Evolutionary conservation across 2,797 vertebrate species (phyloP), one percentile per base, ranked within the genome.

Genomic region (Bradypodion pumilum): DNA sequence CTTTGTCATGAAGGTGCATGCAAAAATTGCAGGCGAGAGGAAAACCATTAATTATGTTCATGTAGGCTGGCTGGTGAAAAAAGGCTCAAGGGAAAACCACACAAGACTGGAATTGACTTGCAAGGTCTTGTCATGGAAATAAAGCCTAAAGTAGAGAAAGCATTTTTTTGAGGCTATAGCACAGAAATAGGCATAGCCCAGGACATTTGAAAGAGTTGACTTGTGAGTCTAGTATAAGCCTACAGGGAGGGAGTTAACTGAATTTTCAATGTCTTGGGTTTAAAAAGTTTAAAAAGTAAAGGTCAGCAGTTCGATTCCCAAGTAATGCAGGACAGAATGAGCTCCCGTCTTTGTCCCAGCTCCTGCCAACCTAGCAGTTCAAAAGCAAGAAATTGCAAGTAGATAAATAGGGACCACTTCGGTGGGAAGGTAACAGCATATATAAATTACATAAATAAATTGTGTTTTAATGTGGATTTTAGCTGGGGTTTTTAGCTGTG

Each of bases 1-100:
- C 93, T 89, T 90, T 92, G 92, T 84, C 89, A 85, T 84, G 85
- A 89, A 78, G 44, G 87, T 82, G 83, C 90, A 72, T 89, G 92
- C 87, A 90, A 87, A 74, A 92, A 35, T 25, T 84, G 92, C 92
- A 90, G 93, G 90, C 91, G 87, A 91, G 91, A 91, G 90, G 85
- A 78, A 89, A 85, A 74, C 59, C 83, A 90, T 93, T 93, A 91
- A 90, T 92, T 91, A 88, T 89, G 92, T 79, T 75, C 72, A 73
- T 16, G 89, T 89, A 90, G 86, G 92, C 86, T 90, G 85, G 84
- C 88, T 86, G 87, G 91, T 86, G 86, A 89, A 85, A 81, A 90
- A 91, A 86, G 80, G 87, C 92, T 92, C 52, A 72, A 88, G 92
- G 90, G 86, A 91, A 93, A 92, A 87, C 80, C 76, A 25, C 92